Percentiles rank a stretch among this genome's conserved stretches.
These are phyloP conservation scores for Lumbricus terrestris DNA, from an alignment of 2,888 invertebrate species.

Conservation along the genomic window DNA sequence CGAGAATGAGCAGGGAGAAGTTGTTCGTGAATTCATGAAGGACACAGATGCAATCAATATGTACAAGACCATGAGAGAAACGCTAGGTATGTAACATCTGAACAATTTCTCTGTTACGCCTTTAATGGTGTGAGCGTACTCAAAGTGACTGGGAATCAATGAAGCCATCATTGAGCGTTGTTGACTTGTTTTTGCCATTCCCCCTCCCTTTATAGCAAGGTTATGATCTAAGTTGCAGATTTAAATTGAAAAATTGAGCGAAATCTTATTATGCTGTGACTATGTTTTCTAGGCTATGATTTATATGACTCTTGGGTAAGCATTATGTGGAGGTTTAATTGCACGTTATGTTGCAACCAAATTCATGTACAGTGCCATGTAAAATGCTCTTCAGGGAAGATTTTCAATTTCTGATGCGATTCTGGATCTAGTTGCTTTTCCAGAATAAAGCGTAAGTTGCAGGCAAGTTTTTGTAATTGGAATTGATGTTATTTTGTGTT, in stretches of 20 bases:
- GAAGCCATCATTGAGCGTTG: too few relatives aligned
- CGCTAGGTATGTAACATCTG: constrained; percentile 52
- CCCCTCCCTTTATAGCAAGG: background rate
- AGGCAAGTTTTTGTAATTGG: background rate
- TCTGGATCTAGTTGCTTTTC: background rate
- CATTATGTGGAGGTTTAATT: background rate
- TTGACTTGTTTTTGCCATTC: background rate
- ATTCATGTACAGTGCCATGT: background rate
- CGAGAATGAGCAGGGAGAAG: constrained; percentile 99
- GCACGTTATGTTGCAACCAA: background rate
- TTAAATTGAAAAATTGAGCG: background rate
- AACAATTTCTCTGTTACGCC: background rate
- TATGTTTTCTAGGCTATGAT: too few relatives aligned
- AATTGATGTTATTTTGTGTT: background rate
- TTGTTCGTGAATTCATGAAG: constrained; percentile 98
- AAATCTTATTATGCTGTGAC: background rate
- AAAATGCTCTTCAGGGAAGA: background rate
- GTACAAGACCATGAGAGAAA: constrained; percentile 97
- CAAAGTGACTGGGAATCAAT: too few relatives aligned
- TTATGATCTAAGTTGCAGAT: background rate
- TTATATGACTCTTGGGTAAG: too few relatives aligned
- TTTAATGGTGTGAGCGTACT: background rate
- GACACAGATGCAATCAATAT: constrained; percentile 99
- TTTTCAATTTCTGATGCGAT: background rate
- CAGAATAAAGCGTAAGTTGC: background rate